Conservation (phyloP, 2,888 invertebrate species). For the Lepidochitona cinerea region DNA sequence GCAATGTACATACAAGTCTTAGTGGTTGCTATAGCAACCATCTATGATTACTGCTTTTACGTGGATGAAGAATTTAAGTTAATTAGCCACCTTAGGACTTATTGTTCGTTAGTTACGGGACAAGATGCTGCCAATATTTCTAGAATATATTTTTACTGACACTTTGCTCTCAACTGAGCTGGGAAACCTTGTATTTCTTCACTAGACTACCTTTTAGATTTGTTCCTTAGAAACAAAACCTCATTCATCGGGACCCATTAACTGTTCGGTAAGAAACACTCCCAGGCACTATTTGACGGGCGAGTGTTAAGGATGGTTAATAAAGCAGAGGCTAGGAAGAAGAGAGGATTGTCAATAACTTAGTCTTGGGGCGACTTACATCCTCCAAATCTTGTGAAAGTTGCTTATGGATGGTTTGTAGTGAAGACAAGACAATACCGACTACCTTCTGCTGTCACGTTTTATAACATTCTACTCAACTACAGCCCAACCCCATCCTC, state of each 20-base stretch:
- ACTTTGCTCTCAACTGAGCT: too few species aligned
- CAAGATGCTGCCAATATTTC: too few species aligned
- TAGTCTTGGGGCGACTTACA: background rate
- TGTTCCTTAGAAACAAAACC: too few species aligned
- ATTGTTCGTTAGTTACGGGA: background rate
- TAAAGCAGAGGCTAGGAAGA: too few species aligned
- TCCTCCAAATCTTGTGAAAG: background rate
- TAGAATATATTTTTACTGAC: too few species aligned
- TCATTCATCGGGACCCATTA: too few species aligned
- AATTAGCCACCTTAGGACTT: background rate
- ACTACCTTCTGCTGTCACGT: background rate
- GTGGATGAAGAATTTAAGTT: background rate
- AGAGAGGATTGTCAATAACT: background rate
- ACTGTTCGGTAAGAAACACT: too few species aligned
- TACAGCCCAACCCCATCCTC: background rate
- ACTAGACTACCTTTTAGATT: too few species aligned
- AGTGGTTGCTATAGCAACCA: background rate
- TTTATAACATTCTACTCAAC: background rate
- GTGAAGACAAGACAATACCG: background rate
- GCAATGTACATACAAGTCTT: background rate
- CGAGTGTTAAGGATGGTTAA: too few species aligned
- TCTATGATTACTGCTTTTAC: background rate
- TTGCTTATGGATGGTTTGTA: background rate
- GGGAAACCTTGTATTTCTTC: too few species aligned
- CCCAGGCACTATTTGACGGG: too few species aligned